A percentile compares a stretch with the other conserved stretches of the same genome.
Evolutionary conservation across 2,113 vertebrate genomes (phyloP).

Genomic region (Syrrhaptes paradoxus): DNA sequence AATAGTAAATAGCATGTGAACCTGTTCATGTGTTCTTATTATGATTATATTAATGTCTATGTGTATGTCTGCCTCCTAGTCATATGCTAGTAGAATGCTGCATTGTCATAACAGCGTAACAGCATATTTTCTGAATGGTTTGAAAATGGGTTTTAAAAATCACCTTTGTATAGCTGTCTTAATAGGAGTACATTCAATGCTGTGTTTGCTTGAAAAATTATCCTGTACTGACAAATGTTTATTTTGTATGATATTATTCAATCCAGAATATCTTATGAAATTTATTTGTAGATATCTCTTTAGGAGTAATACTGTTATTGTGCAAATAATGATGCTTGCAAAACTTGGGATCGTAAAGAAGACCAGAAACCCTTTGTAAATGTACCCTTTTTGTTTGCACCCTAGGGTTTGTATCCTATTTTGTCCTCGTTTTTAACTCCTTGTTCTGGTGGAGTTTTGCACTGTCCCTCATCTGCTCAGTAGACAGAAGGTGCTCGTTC

Average conservation of each 20-base stretch:
- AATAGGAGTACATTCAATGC: background rate
- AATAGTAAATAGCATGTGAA: background rate
- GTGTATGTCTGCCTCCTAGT: background rate
- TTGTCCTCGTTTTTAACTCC: background rate
- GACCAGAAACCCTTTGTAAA: background rate
- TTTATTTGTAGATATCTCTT: background rate
- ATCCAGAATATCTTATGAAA: background rate
- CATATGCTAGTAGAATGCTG: background rate
- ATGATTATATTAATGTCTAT: background rate
- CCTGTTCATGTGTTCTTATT: background rate
- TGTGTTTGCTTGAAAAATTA: background rate
- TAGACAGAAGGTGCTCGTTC: background rate
- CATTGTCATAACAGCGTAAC: background rate
- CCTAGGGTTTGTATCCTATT: background rate
- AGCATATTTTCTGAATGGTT: background rate
- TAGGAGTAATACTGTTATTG: background rate
- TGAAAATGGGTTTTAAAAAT: background rate
- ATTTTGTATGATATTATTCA: background rate
- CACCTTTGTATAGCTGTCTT: background rate
- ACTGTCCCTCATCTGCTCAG: background rate
- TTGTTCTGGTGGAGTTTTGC: background rate
- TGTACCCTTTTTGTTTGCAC: background rate
- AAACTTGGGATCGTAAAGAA: background rate
- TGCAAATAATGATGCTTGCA: background rate
- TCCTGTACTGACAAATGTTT: background rate